Evolutionary conservation across 2,113 vertebrate genomes (phyloP).

Genomic region (Semnopithecus entellus): DNA sequence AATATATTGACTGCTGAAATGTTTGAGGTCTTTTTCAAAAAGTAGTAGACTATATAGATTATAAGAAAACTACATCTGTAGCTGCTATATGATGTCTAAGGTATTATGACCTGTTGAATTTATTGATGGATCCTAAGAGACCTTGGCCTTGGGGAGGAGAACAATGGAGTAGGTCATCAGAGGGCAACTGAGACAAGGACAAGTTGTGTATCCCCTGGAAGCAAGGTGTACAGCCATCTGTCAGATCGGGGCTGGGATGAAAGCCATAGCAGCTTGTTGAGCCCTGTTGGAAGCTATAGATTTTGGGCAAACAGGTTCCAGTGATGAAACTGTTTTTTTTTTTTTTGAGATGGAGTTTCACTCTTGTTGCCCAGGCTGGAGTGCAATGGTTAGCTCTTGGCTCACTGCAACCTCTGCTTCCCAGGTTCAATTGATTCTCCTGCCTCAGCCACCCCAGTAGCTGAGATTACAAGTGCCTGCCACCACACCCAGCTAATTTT

Average conservation of each 20-base stretch:
- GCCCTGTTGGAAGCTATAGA: neutral
- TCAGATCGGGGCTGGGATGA: neutral
- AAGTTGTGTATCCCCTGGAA: neutral
- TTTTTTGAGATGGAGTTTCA: too few species aligned
- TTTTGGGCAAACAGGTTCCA: neutral
- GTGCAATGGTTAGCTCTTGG: too few species aligned
- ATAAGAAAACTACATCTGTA: neutral
- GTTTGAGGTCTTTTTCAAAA: neutral
- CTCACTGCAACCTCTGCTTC: too few species aligned
- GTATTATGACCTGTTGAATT: neutral
- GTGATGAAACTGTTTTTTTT: neutral
- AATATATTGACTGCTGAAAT: conserved; percentile 28
- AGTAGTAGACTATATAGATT: neutral
- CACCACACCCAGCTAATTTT: too few species aligned
- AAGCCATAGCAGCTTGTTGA: neutral
- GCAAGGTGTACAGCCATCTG: neutral
- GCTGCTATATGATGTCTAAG: neutral
- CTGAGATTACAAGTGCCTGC: too few species aligned
- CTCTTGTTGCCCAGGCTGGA: too few species aligned
- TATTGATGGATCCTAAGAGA: neutral
- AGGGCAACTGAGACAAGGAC: neutral
- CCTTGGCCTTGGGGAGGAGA: neutral
- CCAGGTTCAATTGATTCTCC: too few species aligned
- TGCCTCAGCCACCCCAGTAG: too few species aligned
- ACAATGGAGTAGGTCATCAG: neutral